Conservation (phyloP, 2,888 invertebrate genomes). For the Leptopterna dolabrata region DNA sequence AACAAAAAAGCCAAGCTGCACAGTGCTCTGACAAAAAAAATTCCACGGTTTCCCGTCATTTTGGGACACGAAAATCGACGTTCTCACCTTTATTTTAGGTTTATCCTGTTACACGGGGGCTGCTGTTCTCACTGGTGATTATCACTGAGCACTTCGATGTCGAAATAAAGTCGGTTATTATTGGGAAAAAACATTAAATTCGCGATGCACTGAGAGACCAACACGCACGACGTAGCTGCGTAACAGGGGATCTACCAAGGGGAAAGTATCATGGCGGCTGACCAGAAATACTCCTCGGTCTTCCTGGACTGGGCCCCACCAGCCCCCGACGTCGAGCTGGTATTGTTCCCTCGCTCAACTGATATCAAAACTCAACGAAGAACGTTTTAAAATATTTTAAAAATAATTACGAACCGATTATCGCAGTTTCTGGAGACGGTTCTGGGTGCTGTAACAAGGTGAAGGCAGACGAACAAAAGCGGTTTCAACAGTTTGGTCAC, state of each 20-base stretch:
- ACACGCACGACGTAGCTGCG: conserved; percentile 13
- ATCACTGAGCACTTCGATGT: background rate
- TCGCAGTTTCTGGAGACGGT: background rate
- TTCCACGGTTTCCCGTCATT: background rate
- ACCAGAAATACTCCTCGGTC: conserved; percentile 47
- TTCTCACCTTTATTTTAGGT: background rate
- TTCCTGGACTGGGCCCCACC: conserved; percentile 10
- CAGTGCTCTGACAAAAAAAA: background rate
- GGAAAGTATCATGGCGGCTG: conserved; percentile 51
- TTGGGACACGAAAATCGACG: background rate
- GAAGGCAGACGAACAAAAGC: background rate
- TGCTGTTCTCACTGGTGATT: background rate
- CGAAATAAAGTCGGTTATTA: background rate
- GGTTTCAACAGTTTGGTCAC: background rate
- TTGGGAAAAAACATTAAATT: background rate
- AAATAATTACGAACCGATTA: background rate
- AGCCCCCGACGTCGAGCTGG: background rate
- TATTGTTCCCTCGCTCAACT: background rate
- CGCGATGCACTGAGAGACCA: background rate
- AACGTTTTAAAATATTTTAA: background rate
- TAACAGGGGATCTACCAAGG: conserved; percentile 23
- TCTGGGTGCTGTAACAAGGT: background rate
- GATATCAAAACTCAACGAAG: too few relatives aligned
- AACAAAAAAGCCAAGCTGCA: background rate
- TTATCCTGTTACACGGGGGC: background rate